Conservation (phyloP, 1,140 invertebrate species). For the Saccostrea glomerata region DNA sequence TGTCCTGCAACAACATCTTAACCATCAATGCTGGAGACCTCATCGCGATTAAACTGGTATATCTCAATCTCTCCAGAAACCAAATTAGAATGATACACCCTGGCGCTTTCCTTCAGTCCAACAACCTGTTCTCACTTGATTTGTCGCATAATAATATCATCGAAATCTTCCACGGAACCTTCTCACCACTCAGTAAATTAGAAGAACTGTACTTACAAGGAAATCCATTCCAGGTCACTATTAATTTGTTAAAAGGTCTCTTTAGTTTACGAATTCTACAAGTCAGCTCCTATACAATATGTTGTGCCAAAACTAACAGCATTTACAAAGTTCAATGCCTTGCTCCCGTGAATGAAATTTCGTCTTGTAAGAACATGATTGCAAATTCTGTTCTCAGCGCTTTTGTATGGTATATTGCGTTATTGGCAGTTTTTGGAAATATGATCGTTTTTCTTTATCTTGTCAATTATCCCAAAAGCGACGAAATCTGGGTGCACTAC, state of each 20-base stretch:
- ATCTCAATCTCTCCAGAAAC: not conserved
- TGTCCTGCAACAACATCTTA: not conserved
- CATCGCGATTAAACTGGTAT: not conserved
- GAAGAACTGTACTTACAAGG: not conserved
- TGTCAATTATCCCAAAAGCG: conserved; percentile 68
- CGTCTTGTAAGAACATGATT: conserved; percentile 70
- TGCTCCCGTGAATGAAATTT: conserved; percentile 81
- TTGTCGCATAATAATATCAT: not conserved
- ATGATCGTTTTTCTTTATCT: conserved; percentile 84
- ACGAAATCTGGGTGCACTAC: conserved; percentile 80
- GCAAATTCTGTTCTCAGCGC: conserved; percentile 81
- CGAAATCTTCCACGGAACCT: not conserved
- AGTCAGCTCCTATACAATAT: conserved; percentile 81
- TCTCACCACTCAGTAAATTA: not conserved
- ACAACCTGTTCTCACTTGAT: not conserved
- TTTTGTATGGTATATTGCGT: conserved; percentile 85
- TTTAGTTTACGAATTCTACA: not conserved
- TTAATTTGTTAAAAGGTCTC: conserved; percentile 4
- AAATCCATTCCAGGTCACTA: not conserved
- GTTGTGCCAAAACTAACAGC: conserved; percentile 79
- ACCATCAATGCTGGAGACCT: not conserved
- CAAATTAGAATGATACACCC: not conserved
- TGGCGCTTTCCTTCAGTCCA: not conserved
- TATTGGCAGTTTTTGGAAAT: conserved; percentile 84
- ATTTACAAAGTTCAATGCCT: conserved; percentile 71